Conservation (phyloP, 1,140 invertebrate species). For the Cotesia glomerata region DNA sequence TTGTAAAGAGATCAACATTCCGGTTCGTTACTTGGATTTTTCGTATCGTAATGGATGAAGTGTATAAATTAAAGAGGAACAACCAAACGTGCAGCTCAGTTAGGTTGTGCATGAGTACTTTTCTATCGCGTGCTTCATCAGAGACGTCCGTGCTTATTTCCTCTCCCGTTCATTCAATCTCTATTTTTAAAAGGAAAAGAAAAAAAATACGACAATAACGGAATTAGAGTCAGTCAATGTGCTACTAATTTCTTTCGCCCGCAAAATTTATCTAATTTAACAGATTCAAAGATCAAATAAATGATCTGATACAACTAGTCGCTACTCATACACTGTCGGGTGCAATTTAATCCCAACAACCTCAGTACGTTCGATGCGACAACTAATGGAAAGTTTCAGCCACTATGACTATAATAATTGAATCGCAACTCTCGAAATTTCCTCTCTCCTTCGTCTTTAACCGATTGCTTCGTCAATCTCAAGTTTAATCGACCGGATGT, state of each 20-base stretch:
- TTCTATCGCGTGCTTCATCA: not conserved
- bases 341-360: not conserved
- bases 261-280: too few species aligned
- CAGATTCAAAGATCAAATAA: too few species aligned
- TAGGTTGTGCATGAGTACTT: not conserved
- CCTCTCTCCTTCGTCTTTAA: slow-evolving; percentile 16
- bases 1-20: not conserved
- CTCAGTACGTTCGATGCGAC: not conserved
- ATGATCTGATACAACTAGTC: too few species aligned
- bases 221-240: too few species aligned
- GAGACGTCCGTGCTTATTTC: not conserved
- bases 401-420: not conserved
- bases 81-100: not conserved
- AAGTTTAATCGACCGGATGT: slow-evolving; percentile 30
- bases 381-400: not conserved
- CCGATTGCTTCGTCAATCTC: slow-evolving; percentile 35
- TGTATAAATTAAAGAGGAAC: not conserved
- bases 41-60: not conserved
- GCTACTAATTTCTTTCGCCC: too few species aligned
- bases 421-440: slow-evolving; percentile 24
- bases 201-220: too few species aligned
- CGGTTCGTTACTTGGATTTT: not conserved
- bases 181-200: too few species aligned
- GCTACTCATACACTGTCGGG: not conserved
- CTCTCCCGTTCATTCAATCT: not conserved